A percentile compares a stretch with the other conserved stretches of the same genome.
These are phyloP conservation scores for Herminia tarsipennalis DNA, from an alignment of 2,888 invertebrate species.

Conservation along the genomic window DNA sequence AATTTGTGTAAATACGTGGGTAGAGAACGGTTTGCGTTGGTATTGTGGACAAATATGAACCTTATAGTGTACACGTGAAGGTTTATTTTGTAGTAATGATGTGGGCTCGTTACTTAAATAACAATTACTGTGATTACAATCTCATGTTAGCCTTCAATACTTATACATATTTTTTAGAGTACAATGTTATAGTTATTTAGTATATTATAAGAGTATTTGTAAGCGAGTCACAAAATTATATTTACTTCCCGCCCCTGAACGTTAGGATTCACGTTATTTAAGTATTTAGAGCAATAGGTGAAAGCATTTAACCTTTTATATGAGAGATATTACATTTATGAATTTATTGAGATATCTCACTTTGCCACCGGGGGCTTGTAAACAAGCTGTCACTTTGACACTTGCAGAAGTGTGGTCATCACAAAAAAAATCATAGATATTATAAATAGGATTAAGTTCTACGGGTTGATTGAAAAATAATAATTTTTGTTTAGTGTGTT, in stretches of 20 bases:
- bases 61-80: constrained; percentile 62
- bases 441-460: constrained; percentile 54
- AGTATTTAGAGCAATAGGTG: constrained; percentile 79
- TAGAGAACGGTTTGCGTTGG: constrained; percentile 68
- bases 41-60: constrained; percentile 56
- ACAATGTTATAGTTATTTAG: constrained; percentile 86
- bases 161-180: constrained; percentile 86
- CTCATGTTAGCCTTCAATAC: constrained; percentile 85
- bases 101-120: constrained; percentile 84
- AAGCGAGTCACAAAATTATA: constrained; percentile 84
- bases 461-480: constrained; percentile 58
- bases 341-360: constrained; percentile 60
- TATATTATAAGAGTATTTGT: constrained; percentile 77
- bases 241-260: constrained; percentile 76
- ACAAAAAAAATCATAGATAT: constrained; percentile 47
- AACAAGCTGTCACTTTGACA: constrained; percentile 40
- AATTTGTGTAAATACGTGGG: constrained; percentile 73
- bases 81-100: constrained; percentile 79
- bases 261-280: constrained; percentile 79
- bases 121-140: constrained; percentile 85
- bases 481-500: constrained; percentile 68
- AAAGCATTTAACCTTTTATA: constrained; percentile 82
- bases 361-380: constrained; percentile 41
- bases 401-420: constrained; percentile 39
- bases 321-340: constrained; percentile 67